Conservation (phyloP, 2,113 vertebrate species). For the Coregonus clupeaformis region DNA sequence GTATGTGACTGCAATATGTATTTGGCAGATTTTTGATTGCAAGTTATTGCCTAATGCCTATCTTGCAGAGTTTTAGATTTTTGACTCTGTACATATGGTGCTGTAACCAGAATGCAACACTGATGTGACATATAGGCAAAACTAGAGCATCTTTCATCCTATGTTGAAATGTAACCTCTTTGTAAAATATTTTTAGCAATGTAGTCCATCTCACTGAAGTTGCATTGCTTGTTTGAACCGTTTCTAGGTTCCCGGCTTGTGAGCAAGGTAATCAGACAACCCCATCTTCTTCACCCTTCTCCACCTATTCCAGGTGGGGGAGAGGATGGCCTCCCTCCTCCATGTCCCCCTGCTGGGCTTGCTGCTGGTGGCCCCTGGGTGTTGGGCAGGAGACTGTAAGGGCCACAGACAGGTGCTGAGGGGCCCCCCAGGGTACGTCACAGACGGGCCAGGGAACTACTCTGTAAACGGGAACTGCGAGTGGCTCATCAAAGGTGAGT, state of each 20-base stretch:
- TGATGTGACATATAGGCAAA: no score
- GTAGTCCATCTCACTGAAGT: no score
- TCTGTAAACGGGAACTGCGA: conserved; percentile 94
- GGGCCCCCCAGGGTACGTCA: conserved; percentile 82
- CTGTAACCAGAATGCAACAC: no score
- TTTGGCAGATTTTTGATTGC: background rate
- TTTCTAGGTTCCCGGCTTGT: background rate
- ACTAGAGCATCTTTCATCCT: no score
- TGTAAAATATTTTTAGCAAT: no score
- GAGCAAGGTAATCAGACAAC: background rate
- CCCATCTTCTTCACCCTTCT: background rate
- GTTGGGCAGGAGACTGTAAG: conserved; percentile 83
- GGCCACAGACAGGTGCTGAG: conserved; percentile 85
- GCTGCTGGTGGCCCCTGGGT: conserved; percentile 50
- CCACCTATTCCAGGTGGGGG: conserved; percentile 46
- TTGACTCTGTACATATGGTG: no score
- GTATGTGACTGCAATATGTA: no score
- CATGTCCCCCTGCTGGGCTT: conserved; percentile 57
- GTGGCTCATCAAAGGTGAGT: conserved; percentile 90
- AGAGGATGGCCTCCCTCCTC: conserved; percentile 65
- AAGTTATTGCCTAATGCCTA: no score
- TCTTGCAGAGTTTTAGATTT: no score
- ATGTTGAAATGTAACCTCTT: no score
- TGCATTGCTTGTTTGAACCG: background rate
- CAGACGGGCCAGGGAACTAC: conserved; percentile 91